Evolutionary conservation across 2,888 invertebrate genomes (phyloP).

Genomic region (Acronicta alni): DNA sequence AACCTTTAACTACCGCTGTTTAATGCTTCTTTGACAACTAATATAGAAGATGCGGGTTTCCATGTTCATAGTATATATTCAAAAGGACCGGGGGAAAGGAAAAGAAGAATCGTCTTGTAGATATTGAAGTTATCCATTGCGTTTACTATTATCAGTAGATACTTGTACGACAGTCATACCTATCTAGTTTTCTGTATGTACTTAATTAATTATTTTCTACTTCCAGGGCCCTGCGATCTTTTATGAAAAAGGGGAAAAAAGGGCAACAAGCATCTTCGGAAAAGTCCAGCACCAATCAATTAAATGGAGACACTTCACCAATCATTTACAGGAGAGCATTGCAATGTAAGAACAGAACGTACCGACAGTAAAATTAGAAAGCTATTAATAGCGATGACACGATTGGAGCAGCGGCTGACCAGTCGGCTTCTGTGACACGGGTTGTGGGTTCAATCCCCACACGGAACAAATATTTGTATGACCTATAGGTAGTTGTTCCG

Average conservation of each 20-base stretch:
- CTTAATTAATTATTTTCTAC: slow-evolving; percentile 1
- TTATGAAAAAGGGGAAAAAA: slow-evolving; percentile 86
- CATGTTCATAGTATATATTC: slow-evolving; percentile 13
- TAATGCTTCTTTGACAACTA: slow-evolving; percentile 25
- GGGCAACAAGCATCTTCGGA: slow-evolving; percentile 62
- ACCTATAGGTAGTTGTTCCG: too few relatives aligned
- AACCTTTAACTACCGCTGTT: slow-evolving; percentile 37
- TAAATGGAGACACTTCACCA: slow-evolving; percentile 80
- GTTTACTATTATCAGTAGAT: too few relatives aligned
- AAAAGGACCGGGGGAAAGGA: too few relatives aligned
- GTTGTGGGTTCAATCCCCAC: too few relatives aligned
- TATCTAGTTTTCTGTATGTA: background rate
- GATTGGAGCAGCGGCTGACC: too few relatives aligned
- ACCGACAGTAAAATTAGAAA: background rate
- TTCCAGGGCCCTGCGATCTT: slow-evolving; percentile 86
- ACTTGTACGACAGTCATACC: too few relatives aligned
- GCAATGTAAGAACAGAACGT: slow-evolving; percentile 82
- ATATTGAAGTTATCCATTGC: background rate
- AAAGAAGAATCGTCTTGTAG: too few relatives aligned
- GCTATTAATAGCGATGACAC: too few relatives aligned
- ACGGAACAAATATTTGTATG: too few relatives aligned
- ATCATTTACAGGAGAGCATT: slow-evolving; percentile 80
- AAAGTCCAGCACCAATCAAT: slow-evolving; percentile 61
- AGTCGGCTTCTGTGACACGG: too few relatives aligned
- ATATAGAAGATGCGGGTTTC: slow-evolving; percentile 28